A percentile compares a stretch with the other conserved stretches of the same genome.
phyloP scores from a whole-genome alignment of 2,113 vertebrate genomes.

The Okapia johnstoni region DNA sequence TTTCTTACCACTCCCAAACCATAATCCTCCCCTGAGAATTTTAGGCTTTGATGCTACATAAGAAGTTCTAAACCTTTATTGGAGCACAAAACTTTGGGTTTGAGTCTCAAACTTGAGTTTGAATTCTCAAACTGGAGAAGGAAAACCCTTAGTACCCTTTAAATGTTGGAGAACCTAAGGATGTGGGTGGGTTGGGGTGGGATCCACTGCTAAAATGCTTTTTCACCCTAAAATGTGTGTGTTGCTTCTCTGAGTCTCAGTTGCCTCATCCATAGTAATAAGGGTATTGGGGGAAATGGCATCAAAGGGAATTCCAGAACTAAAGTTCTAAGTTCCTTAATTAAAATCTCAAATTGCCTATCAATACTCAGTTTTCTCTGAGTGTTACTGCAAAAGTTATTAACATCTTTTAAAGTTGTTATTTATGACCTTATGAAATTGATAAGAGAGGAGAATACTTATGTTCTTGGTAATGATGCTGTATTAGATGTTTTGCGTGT shows the following conservation, averaged over 20 bases:
- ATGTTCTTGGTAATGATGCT: background rate
- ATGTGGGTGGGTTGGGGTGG: fast-evolving
- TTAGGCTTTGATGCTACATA: background rate
- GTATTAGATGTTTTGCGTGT: background rate
- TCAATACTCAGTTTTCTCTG: background rate
- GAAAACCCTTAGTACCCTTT: background rate
- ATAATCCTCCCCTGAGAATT: background rate
- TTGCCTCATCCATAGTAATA: background rate
- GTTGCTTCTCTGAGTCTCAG: background rate
- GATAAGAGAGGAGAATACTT: background rate
- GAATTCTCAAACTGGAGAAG: background rate
- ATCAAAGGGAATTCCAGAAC: background rate
- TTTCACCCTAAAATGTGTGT: background rate
- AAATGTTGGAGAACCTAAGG: background rate
- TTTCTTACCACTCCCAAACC: background rate
- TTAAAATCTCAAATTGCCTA: background rate
- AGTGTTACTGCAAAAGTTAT: background rate
- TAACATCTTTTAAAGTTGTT: background rate
- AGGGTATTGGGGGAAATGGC: background rate
- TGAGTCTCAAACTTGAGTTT: background rate
- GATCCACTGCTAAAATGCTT: background rate
- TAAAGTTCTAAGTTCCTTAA: background rate
- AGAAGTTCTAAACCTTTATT: background rate
- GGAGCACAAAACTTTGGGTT: background rate
- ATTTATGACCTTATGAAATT: background rate